Evolutionary conservation across 2,797 vertebrate species (phyloP).

Genomic region (Sebastes dallii): DNA sequence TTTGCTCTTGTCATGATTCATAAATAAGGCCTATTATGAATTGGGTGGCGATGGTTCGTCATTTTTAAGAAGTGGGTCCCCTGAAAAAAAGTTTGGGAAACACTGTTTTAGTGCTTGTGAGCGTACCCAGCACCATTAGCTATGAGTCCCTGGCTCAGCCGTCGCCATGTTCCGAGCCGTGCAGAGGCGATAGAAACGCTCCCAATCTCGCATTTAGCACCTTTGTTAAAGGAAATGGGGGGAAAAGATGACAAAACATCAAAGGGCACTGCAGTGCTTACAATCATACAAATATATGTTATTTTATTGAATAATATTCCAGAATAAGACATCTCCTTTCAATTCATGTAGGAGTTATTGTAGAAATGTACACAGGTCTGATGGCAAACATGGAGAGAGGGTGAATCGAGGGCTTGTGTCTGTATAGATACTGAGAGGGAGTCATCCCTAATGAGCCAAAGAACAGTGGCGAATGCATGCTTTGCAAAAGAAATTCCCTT

Average conservation of each 20-base stretch:
- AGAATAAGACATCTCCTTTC: conserved; percentile 77
- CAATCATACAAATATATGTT: conserved; percentile 89
- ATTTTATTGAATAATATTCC: conserved; percentile 84
- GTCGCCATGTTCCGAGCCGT: too few relatives aligned
- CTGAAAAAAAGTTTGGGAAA: too few relatives aligned
- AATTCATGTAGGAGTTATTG: conserved; percentile 71
- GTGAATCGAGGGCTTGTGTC: conserved; percentile 65
- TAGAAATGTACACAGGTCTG: conserved; percentile 80
- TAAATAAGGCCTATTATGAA: neutral
- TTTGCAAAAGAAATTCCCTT: conserved; percentile 57
- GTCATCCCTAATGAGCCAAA: conserved; percentile 57
- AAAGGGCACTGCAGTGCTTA: conserved; percentile 56
- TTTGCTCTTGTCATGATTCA: neutral
- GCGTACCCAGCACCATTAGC: too few relatives aligned
- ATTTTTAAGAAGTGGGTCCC: neutral
- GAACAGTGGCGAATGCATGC: conserved; percentile 75
- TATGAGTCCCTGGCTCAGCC: too few relatives aligned
- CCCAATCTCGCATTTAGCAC: neutral
- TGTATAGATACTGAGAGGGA: conserved; percentile 62
- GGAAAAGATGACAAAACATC: conserved; percentile 22
- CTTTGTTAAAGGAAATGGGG: neutral
- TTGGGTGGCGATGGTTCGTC: fast-evolving
- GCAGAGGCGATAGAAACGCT: neutral
- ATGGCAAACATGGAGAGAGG: conserved; percentile 68
- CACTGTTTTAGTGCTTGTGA: neutral